Evolutionary conservation across 2,888 invertebrate genomes (phyloP).

Genomic region (Philopedon plagiatum): DNA sequence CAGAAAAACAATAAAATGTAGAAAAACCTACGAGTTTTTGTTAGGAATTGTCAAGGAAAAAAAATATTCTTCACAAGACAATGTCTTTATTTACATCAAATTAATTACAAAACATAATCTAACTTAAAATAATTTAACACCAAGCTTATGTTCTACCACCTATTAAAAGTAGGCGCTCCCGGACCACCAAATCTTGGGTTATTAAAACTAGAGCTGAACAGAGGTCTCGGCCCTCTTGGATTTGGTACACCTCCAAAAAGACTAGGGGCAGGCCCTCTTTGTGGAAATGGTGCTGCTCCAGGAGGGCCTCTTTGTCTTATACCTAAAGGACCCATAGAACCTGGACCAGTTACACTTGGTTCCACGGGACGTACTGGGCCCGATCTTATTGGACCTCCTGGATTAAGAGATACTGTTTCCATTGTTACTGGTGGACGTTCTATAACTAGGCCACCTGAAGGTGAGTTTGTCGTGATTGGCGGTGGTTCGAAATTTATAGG

Average conservation of each 20-base stretch:
- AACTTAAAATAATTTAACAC: background rate
- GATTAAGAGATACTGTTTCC: too few relatives aligned
- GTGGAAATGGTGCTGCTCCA: background rate
- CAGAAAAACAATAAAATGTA: too few relatives aligned
- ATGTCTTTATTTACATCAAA: background rate
- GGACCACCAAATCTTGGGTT: constrained; percentile 29
- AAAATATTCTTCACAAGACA: background rate
- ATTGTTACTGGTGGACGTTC: too few relatives aligned
- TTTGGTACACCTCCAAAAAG: constrained; percentile 17
- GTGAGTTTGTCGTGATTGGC: background rate
- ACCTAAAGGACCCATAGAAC: background rate
- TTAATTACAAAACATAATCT: constrained; percentile 7
- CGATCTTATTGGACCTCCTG: background rate
- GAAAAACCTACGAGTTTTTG: too few relatives aligned
- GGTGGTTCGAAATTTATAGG: background rate
- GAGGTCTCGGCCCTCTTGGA: constrained; percentile 19
- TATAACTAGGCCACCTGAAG: too few relatives aligned
- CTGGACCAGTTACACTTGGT: too few relatives aligned
- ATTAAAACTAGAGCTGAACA: too few relatives aligned
- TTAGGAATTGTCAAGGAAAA: too few relatives aligned
- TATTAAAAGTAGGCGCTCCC: constrained; percentile 26
- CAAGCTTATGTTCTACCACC: constrained; percentile 20
- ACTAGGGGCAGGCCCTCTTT: constrained; percentile 21
- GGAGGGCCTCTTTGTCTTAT: background rate
- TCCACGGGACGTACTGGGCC: background rate